A percentile compares a stretch with the other conserved stretches of the same genome.
These are phyloP conservation scores for Lates japonicus DNA, from an alignment of 2,797 vertebrate genomes.

Conservation along the genomic window DNA sequence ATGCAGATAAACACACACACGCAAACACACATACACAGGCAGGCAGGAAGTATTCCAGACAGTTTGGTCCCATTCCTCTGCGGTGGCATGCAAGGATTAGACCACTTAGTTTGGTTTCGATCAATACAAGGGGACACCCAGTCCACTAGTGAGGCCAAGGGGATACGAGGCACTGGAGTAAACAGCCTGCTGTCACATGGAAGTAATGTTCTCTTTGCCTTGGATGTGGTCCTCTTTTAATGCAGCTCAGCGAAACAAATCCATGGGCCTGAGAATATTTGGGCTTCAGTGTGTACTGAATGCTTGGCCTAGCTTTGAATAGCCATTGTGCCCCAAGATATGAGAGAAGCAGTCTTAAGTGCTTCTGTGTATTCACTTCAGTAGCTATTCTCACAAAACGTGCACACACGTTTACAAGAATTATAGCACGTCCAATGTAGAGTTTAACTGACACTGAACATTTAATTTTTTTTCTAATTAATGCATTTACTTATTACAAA, in stretches of 20 bases:
- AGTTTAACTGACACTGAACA: conserved; percentile 19
- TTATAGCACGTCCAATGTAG: conserved; percentile 5
- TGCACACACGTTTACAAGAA: conserved; percentile 42
- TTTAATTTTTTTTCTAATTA: neutral
- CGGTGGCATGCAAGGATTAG: conserved; percentile 71
- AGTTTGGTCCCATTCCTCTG: conserved; percentile 62
- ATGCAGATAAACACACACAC: conserved; percentile 35
- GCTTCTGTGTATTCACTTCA: conserved; percentile 65
- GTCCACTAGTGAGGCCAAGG: conserved; percentile 62
- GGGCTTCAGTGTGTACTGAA: conserved; percentile 63
- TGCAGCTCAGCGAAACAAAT: conserved; percentile 73
- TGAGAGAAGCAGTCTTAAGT: conserved; percentile 67
- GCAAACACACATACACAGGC: neutral
- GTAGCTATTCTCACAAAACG: conserved; percentile 39
- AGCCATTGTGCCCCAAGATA: conserved; percentile 77
- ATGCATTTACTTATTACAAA: neutral
- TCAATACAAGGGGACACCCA: conserved; percentile 78
- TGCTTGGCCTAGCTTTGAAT: conserved; percentile 77
- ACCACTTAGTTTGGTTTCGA: conserved; percentile 78
- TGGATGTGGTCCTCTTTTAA: conserved; percentile 75
- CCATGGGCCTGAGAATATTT: conserved; percentile 76
- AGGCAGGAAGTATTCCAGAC: conserved; percentile 44
- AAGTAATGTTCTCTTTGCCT: conserved; percentile 79
- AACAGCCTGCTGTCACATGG: conserved; percentile 79
- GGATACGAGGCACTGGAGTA: conserved; percentile 75